Evolutionary conservation across 2,113 vertebrate species (phyloP).

Genomic region (Xenus cinereus): DNA sequence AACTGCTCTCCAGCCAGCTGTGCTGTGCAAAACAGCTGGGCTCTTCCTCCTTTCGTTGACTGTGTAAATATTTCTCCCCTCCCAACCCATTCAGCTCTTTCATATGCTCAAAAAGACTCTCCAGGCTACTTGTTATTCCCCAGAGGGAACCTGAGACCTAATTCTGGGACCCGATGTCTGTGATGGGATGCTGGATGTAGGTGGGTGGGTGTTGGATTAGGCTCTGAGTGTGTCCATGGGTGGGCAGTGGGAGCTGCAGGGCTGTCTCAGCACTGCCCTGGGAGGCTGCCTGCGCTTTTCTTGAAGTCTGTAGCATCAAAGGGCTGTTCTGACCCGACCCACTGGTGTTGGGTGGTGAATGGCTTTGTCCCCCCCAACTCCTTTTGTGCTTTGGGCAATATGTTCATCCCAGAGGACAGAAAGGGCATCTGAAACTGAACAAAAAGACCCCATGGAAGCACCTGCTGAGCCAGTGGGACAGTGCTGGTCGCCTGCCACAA

Average conservation of each 20-base stretch:
- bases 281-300: neutral
- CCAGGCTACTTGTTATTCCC: neutral
- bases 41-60: neutral
- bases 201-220: neutral
- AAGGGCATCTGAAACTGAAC: neutral
- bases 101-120: neutral
- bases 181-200: neutral
- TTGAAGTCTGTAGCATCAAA: neutral
- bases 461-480: neutral
- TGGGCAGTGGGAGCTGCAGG: neutral
- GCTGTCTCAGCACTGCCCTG: neutral
- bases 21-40: neutral
- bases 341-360: neutral
- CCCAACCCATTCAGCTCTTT: neutral
- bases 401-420: neutral
- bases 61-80: conserved; percentile 39
- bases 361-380: neutral
- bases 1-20: neutral
- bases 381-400: neutral
- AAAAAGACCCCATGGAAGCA: neutral
- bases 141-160: neutral
- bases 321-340: neutral
- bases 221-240: neutral
- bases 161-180: neutral
- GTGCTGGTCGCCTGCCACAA: neutral